Conservation (phyloP, 2,113 vertebrate genomes). For the Elanus axillaris region DNA sequence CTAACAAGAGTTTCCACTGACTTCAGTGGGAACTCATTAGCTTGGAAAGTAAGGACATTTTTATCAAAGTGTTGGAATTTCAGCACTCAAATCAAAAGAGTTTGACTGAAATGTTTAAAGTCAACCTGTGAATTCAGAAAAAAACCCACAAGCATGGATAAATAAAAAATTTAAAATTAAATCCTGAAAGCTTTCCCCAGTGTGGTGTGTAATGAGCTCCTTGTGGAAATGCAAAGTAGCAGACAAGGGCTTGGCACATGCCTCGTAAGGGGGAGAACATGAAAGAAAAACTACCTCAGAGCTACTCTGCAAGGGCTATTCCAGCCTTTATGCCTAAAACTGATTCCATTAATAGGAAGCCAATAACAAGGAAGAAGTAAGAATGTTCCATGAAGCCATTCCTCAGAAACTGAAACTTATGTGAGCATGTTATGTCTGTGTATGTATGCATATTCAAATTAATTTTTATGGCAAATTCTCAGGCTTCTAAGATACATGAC, state of each 20-base stretch:
- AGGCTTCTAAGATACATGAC: background rate
- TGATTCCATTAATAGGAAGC: background rate
- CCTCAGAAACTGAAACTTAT: background rate
- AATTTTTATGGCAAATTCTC: background rate
- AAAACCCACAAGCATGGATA: background rate
- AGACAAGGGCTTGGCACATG: background rate
- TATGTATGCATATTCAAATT: background rate
- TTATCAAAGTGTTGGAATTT: background rate
- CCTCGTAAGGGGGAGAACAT: background rate
- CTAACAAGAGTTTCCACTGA: background rate
- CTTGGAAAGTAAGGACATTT: background rate
- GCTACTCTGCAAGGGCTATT: background rate
- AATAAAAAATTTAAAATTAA: background rate
- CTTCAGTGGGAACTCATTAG: background rate
- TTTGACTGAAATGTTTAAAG: background rate
- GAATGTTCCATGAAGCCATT: background rate
- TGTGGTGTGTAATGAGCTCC: background rate
- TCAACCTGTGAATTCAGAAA: background rate
- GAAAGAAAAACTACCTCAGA: background rate
- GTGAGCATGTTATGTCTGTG: background rate
- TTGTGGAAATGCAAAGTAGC: background rate
- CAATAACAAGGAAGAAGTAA: background rate
- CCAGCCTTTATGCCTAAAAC: background rate
- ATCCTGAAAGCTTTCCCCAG: background rate
- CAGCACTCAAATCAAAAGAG: background rate